Evolutionary conservation across 2,888 invertebrate species (phyloP), one percentile per base, ranked within the genome.

Genomic region (Campaea margaritaria): DNA sequence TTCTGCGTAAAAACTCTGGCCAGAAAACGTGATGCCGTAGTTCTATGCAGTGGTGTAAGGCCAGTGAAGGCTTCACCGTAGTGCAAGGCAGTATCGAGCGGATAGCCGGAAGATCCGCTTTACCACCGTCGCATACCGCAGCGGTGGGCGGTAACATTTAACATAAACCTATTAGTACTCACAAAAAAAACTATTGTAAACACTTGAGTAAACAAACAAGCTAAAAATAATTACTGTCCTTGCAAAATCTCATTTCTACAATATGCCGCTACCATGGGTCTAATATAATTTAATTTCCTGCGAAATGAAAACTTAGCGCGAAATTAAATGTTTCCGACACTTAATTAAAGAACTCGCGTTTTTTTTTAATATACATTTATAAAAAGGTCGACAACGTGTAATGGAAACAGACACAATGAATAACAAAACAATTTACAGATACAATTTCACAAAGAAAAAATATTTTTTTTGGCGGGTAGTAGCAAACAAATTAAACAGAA

Each of bases 281-380:
- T 72, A 70, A 79, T 79, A 75, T 70, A 73, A 78, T 78, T 73
- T 74, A 55, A 72, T 69, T 56, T 65, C 49, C 58, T 58, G 59
- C 66, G 51, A 75, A 73, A 75, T 75, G 70, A 69, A 73, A 75
- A 72, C 69, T 74, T 69, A 56, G 64, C 64, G 66, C 62, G 49
- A 72, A 73, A 75, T 75, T 75, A 70, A 75, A 70, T 68, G 73
- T 67, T 67, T 62, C 34, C 69, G 59, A 70, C 65, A 57, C 74
- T 77, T 77, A 75, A 79, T 81, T 80, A 79, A 77, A 69, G 58
- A 3, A 21, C 13, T 39, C 55, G 42, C 44, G 50, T 75, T 69
- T 63, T 75, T 69, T 63, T 58, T 51, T 12, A 50, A 60, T 55
- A 65, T 49, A 59, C 58, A 51, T 48, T 34, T 27, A 27, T 28